These are phyloP conservation scores for Myotis brandtii DNA, from an alignment of 2,113 vertebrate genomes.

Conservation along the genomic window DNA sequence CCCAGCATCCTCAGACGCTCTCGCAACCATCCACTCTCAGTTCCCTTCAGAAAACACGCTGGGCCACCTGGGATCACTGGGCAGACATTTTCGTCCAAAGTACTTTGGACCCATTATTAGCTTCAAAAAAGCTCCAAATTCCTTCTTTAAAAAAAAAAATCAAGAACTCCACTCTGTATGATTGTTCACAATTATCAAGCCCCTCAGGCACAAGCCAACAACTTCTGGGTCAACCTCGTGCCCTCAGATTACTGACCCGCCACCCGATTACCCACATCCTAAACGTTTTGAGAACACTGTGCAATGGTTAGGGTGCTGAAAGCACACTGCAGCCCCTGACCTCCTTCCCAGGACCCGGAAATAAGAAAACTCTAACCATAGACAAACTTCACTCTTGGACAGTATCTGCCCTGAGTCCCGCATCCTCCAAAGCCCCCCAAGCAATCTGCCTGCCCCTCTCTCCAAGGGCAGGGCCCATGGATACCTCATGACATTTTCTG, in stretches of 20 bases:
- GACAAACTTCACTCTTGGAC: background rate
- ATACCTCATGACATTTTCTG: background rate
- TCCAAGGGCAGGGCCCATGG: background rate
- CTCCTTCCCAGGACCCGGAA: background rate
- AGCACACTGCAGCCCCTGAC: background rate
- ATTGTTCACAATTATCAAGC: background rate
- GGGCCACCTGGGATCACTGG: background rate
- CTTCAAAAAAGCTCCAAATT: background rate
- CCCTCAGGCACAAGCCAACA: background rate
- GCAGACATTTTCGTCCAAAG: background rate
- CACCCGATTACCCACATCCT: background rate
- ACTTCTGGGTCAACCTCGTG: background rate
- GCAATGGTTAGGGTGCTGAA: background rate
- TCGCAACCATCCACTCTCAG: background rate
- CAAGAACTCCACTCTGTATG: background rate
- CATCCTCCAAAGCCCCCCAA: background rate
- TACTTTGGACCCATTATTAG: background rate
- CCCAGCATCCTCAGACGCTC: background rate
- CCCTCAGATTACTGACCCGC: background rate
- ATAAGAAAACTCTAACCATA: background rate
- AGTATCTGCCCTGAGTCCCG: background rate
- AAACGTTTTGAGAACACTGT: background rate
- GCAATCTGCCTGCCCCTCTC: background rate
- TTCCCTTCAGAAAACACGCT: background rate
- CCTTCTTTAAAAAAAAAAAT: background rate